Conservation (phyloP, 2,797 vertebrate species). For the Lepus townsendii region DNA sequence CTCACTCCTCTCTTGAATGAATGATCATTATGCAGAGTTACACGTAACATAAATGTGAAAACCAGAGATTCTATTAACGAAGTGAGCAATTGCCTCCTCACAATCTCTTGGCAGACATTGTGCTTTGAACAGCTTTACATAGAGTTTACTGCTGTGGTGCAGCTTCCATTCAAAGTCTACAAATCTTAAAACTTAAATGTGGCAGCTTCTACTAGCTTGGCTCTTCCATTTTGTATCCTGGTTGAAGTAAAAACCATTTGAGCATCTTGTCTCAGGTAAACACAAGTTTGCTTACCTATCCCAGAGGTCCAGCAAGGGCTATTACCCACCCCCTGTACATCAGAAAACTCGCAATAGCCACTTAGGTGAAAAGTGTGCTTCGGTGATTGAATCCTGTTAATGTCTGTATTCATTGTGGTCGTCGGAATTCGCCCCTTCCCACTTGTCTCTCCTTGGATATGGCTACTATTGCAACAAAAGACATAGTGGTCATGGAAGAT, state of each 20-base stretch:
- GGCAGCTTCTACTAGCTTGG: slow-evolving; percentile 71
- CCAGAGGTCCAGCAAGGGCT: slow-evolving; percentile 50
- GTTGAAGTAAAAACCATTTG: slow-evolving; percentile 70
- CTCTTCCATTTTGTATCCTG: slow-evolving; percentile 67
- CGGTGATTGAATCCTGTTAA: slow-evolving; percentile 56
- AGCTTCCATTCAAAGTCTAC: slow-evolving; percentile 79
- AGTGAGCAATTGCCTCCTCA: neutral
- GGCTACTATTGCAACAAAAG: slow-evolving; percentile 80
- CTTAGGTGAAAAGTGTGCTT: neutral
- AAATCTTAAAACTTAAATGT: slow-evolving; percentile 77
- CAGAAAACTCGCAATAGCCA: slow-evolving; percentile 59
- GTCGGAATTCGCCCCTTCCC: slow-evolving; percentile 64
- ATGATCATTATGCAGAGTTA: slow-evolving; percentile 19
- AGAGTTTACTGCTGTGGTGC: slow-evolving; percentile 71
- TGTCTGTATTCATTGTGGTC: slow-evolving; percentile 80
- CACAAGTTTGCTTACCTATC: slow-evolving; percentile 68
- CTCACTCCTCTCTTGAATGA: slow-evolving; percentile 4
- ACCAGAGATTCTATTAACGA: slow-evolving; percentile 43
- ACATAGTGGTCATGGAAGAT: slow-evolving; percentile 70
- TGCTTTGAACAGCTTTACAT: slow-evolving; percentile 62
- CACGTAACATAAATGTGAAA: slow-evolving; percentile 19
- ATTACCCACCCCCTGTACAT: neutral
- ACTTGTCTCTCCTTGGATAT: slow-evolving; percentile 74
- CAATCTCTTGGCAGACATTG: neutral
- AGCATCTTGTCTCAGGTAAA: slow-evolving; percentile 81